Base-by-base conservation (phyloP, 1,140 invertebrate species). In the Drosophila truncata region DNA sequence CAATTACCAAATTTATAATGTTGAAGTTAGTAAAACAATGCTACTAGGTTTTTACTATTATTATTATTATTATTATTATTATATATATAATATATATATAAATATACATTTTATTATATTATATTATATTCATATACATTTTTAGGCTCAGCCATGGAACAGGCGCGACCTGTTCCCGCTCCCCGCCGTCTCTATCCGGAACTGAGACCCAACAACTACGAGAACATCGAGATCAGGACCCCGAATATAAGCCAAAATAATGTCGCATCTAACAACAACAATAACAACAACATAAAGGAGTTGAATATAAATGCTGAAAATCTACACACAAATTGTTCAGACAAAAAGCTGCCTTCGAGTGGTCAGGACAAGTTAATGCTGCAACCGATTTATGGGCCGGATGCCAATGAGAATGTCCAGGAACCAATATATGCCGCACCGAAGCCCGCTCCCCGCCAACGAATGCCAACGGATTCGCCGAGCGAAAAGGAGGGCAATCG, bases 111-210 rank as follows among this genome's bases (percentile, higher is more conserved):
- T 41, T 18, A 2, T 11, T 10, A 18, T 18, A 18, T 1, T 18
- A n/a, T 8, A 14, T n/a, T 3, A 42, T 47, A 16, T 9, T 16
- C 33, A 5, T 20, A 4, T 16, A 3, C 1, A 29, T 57, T 39
- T 59, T n/a, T 9, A 65, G 70, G 3, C 25, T 54, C 55, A 55
- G 72, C 6, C 66, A 86, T 86, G 83, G 66, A 86, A 25, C 60
- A 80, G 70, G 71, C 90, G 18, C 91, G 90, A 13, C 91, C 91
- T 6, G 91, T 92, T 55, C 91, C 91, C 23, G 88, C 86, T 13
- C 91, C 91, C 11, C 73, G 91, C n/a, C 88, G 90, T 7, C 66
- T 91, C n/a, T 84, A 80, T 39, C 80, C 91, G 4, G 91, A 92
- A 50, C 11, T 82, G 47, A 70, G 78, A 6, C 57, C 82, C 60